These are phyloP conservation scores for Neodiprion virginianus DNA, from an alignment of 1,140 invertebrate genomes.

Conservation along the genomic window DNA sequence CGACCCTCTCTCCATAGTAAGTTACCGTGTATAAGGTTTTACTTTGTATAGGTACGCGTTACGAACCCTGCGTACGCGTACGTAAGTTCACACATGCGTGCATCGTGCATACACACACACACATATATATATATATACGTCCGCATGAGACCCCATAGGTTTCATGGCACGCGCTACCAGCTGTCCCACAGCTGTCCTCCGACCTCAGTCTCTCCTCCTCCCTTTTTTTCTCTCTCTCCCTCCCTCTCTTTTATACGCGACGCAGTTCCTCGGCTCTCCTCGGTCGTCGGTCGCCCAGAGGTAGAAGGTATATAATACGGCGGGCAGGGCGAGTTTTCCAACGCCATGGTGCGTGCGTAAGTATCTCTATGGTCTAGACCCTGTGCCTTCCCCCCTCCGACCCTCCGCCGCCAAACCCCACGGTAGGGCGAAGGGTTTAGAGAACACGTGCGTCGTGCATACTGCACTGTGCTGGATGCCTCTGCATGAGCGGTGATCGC, in stretches of 20 bases:
- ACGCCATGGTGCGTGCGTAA: background rate
- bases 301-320: no score
- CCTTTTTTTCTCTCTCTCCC: no score
- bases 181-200: constrained; percentile 62
- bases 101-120: no score
- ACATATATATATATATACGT: background rate
- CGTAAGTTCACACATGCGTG: no score
- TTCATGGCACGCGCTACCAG: constrained; percentile 62
- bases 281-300: no score
- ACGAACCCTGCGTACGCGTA: no score
- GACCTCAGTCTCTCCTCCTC: constrained; percentile 39
- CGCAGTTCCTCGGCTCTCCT: background rate
- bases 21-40: no score
- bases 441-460: background rate
- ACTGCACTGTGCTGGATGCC: background rate
- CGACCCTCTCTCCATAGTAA: no score
- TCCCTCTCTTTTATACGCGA: background rate
- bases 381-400: no score
- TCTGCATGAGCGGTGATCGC: no score
- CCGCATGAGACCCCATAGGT: constrained; percentile 60
- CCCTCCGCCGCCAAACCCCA: background rate
- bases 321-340: background rate
- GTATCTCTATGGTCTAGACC: background rate
- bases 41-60: no score
- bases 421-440: background rate